Conservation (phyloP, 2,113 vertebrate genomes). For the Cinclus mexicanus region DNA sequence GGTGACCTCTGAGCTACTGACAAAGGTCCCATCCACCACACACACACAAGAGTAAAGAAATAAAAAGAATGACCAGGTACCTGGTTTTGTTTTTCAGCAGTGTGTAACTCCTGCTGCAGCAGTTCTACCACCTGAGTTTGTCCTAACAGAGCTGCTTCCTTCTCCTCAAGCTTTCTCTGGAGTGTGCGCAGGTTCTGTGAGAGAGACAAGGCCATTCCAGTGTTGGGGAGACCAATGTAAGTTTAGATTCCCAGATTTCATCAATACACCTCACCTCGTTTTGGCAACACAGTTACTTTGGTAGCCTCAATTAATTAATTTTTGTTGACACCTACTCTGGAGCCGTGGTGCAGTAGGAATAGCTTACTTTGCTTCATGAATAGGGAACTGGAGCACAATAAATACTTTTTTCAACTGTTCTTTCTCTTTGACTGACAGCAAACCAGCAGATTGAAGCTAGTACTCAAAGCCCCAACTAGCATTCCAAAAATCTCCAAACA, state of each 20-base stretch:
- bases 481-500: neutral
- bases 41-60: fast-evolving
- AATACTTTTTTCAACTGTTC: neutral
- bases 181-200: conserved; percentile 76
- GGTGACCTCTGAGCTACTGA: neutral
- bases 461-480: neutral
- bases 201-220: neutral
- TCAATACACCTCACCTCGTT: neutral
- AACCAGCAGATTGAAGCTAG: neutral
- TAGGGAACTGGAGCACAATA: neutral
- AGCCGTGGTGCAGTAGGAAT: neutral
- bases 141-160: conserved; percentile 81
- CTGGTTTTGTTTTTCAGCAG: conserved; percentile 87
- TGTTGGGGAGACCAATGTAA: neutral
- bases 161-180: conserved; percentile 84
- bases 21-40: neutral
- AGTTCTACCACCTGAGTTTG: conserved; percentile 84
- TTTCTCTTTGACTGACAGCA: neutral
- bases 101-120: conserved; percentile 85
- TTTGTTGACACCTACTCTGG: neutral
- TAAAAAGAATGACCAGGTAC: conserved; percentile 47
- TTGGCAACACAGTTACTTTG: neutral
- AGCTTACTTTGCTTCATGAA: neutral
- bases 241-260: neutral
- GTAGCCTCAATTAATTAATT: neutral